phyloP scores from a whole-genome alignment of 2,888 invertebrate genomes.

The Conops quadrifasciatus region DNA sequence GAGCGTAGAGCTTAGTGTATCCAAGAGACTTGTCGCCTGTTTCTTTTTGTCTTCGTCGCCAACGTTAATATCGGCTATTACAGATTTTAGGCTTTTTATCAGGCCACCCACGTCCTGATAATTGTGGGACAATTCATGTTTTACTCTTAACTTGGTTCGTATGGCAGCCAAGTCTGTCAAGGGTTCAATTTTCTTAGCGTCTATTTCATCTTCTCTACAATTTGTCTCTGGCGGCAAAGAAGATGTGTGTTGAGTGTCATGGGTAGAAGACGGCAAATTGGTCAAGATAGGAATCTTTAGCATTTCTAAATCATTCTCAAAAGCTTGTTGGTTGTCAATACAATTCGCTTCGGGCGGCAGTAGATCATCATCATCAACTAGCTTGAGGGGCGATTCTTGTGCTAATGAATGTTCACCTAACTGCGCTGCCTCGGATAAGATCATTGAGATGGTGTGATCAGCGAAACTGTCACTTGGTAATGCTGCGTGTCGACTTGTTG shows the following conservation, averaged over 20 bases:
- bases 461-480: not conserved
- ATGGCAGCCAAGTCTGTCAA: conserved; percentile 40
- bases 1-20: conserved; percentile 48
- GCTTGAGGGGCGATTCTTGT: conserved; percentile 47
- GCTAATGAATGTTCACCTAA: conserved; percentile 44
- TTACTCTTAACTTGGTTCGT: conserved; percentile 41
- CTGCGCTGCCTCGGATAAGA: conserved; percentile 44
- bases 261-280: conserved; percentile 44
- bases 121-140: conserved; percentile 41
- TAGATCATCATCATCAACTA: conserved; percentile 50
- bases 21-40: conserved; percentile 47
- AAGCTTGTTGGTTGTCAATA: conserved; percentile 50
- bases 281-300: conserved; percentile 51
- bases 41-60: conserved; percentile 45
- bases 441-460: conserved; percentile 42
- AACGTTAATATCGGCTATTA: conserved; percentile 45
- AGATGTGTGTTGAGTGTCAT: conserved; percentile 4
- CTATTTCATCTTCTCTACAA: not conserved
- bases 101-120: conserved; percentile 46
- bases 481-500: conserved; percentile 37
- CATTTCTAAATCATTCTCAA: conserved; percentile 53
- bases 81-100: conserved; percentile 47
- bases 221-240: not conserved
- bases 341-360: conserved; percentile 42
- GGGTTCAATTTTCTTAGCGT: not conserved